Evolutionary conservation across 2,113 vertebrate species (phyloP), one percentile per base, ranked within the genome.

Genomic region (Psilopogon haemacephalus): DNA sequence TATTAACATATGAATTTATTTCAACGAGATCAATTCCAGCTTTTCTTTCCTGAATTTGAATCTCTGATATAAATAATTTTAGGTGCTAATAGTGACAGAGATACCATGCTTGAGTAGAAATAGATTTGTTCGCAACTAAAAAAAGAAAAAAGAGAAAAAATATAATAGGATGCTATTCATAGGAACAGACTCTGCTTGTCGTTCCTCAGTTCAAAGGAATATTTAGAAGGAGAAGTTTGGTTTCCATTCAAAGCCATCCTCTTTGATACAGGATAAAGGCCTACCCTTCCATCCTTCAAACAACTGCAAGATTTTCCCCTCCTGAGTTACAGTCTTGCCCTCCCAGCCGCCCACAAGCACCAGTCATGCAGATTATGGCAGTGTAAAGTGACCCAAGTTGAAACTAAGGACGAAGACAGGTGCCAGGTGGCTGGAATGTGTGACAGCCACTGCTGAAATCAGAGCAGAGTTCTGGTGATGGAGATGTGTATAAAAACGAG

Each of bases 241-340:
- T 96, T 94, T 91, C 89, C 85, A 95, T 89, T 89, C 94, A 95
- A 95, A 95, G 95, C 63, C 60, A 76, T 73, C 70, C 82, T 92
- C 94, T 96, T 96, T 96, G 95, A 95, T 89, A 82, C 67, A 91
- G 78, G 52, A 96, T 92, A 93, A 94, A 96, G 86, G 75, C 68
- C 46, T 80, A 59, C 13, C 40, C 71, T 93, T 87, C 86, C 68
- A 94, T 85, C 78, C 75, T 91, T 87, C 87, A 89, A 95, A 96
- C 90, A 94, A 95, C 86, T 96, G 86, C 55, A 95, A 90, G 72
- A 82, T 92, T 89, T 96, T 83, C 81, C 65, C 46, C 89, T 96
- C 37, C 86, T 89, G 86, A 79, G 64, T 96, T 93, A 92, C 89
- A 92, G 46, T 24, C 71, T 85, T 70, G 71, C 40, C 64, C 84